Base-by-base conservation (phyloP, 2,888 invertebrate species). In the Cynaeus angustus region DNA sequence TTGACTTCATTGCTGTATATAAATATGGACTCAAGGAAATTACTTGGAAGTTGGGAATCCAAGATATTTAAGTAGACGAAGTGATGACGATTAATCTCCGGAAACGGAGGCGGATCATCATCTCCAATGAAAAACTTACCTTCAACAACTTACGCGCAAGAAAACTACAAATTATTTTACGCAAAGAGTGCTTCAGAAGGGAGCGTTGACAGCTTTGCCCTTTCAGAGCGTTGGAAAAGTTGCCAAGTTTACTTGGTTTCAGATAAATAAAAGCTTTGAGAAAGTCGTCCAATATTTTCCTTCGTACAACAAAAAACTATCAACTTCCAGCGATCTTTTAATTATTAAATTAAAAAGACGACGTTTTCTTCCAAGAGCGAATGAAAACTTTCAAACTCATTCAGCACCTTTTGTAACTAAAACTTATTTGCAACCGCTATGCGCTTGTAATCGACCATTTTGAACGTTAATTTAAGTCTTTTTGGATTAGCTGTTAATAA, bases 1-100 rank as follows among this genome's bases (percentile, higher is more conserved):
- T 70, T 65, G 71, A 70, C 70, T 65, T 65, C 65, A 66, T 53
- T 66, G 59, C 48, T 65, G 45, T 68, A 16, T 53, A 67, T 67
- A 67, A 59, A 67, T 59, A 67, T 61, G 52, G 52, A 67, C 52
- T 59, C 37, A 41, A 59, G 59, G 38, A 52, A 67, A 67, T 67
- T 67, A 67, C 67, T 38, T 46, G 48, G 66, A 61, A 61, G 43
- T 67, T 59, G 30, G 26, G 41, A 52, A 12, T 30, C 38, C 62
- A 48, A 28, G n/a, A 38, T 65, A 28, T 56, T 66, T 46, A 66
- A 66, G 53, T 26, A 62, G 30, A 3, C 21, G 41, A 21, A 37
- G 43, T 10, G 46, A 21, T n/a, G 56, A 41, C 8, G 41, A 43
- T 41, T 30, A 58, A 46, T 33, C 16, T 16, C 33, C 13, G 33